Conservation (phyloP, 2,888 invertebrate species). For the Harpalus rufipes region DNA sequence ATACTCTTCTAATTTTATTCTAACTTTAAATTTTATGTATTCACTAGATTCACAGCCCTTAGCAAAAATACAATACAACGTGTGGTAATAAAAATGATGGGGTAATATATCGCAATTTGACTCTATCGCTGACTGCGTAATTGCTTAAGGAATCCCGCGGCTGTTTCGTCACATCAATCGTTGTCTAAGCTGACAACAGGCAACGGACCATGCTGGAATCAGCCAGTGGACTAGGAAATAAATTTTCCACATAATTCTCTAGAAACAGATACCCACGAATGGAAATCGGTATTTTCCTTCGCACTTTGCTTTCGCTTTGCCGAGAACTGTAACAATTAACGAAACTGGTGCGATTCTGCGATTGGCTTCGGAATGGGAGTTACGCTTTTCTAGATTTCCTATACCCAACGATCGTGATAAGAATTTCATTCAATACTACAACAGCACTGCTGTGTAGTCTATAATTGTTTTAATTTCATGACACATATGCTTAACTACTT, state of each 20-base stretch:
- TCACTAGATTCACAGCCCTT: too few relatives aligned
- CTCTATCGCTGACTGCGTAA: constrained; percentile 3
- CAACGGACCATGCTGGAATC: constrained; percentile 49
- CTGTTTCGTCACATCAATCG: constrained; percentile 58
- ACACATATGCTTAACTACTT: background rate
- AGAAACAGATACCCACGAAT: constrained; percentile 41
- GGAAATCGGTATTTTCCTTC: constrained; percentile 50
- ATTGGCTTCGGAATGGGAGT: constrained; percentile 9
- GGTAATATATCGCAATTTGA: background rate
- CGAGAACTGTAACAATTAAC: constrained; percentile 45
- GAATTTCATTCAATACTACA: background rate
- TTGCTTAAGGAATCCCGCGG: constrained; percentile 30
- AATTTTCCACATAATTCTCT: constrained; percentile 61
- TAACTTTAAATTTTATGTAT: too few relatives aligned
- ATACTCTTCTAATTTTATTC: too few relatives aligned
- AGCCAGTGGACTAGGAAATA: constrained; percentile 59
- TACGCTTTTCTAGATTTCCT: constrained; percentile 7
- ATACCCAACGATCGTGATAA: constrained; percentile 5
- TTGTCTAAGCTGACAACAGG: constrained; percentile 56
- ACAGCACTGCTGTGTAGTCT: background rate
- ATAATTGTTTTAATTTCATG: background rate
- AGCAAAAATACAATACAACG: background rate
- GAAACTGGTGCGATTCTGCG: constrained; percentile 35
- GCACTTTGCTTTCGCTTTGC: constrained; percentile 36
- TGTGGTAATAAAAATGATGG: background rate